phyloP scores from a whole-genome alignment of 2,113 vertebrate genomes.

The Sturnira hondurensis region DNA sequence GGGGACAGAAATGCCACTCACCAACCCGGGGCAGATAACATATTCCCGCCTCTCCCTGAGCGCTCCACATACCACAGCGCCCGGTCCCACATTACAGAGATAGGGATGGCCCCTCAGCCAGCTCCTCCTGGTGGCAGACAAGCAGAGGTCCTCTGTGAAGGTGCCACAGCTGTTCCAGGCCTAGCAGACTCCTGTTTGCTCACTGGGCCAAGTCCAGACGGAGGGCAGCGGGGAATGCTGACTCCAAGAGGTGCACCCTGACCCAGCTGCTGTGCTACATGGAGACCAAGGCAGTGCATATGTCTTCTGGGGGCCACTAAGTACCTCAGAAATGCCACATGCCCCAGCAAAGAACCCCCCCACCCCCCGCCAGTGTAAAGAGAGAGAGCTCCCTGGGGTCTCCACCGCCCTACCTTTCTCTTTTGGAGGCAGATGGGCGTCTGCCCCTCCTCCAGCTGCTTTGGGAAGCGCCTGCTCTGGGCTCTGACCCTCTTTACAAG shows the following conservation, averaged over 20 bases:
- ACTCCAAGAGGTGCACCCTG: not conserved
- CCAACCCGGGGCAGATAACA: not conserved
- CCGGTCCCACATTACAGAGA: not conserved
- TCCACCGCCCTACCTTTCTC: too few species aligned
- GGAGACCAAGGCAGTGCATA: not conserved
- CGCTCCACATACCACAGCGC: not conserved
- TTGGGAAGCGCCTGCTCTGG: too few species aligned
- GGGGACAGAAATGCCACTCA: not conserved
- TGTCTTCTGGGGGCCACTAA: not conserved
- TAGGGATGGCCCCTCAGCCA: not conserved
- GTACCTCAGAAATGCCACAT: not conserved
- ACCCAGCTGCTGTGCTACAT: too few species aligned
- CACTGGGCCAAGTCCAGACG: not conserved
- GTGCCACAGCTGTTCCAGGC: not conserved
- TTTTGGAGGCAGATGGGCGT: not conserved
- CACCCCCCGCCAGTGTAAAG: too few species aligned
- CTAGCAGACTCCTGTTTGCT: not conserved
- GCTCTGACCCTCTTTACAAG: not conserved
- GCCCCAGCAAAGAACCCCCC: not conserved
- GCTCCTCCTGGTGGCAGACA: not conserved
- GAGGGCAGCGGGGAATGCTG: not conserved
- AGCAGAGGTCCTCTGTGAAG: not conserved
- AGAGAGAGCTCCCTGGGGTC: not conserved
- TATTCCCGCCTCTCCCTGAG: not conserved
- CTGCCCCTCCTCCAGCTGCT: accelerated